Base-by-base conservation (phyloP, 2,797 vertebrate species). In the Coccyzus lansbergi region DNA sequence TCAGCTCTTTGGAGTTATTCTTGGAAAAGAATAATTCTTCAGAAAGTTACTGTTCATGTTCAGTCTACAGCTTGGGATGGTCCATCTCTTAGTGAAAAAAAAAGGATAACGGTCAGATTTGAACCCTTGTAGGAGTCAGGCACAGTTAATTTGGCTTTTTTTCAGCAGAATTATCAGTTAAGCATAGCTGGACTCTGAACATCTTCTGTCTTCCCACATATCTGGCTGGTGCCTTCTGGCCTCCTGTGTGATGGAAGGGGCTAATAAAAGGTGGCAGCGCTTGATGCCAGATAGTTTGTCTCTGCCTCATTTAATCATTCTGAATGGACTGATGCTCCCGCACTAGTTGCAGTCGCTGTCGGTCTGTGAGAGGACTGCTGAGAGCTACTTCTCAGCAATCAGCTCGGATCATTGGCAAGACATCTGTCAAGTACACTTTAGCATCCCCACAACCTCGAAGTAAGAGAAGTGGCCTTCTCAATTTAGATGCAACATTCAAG, bases 301-400 rank as follows among this genome's bases (percentile, higher is more conserved):
- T 95, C 94, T 95, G 92, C 94, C 94, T 94, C 9, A 25, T 96
- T 95, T 95, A 96, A 96, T 97, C 92, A 96, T 77, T 92, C 80
- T 36, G 64, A 95, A 81, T 65, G 76, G 91, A 93, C 44, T 77
- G 86, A 95, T 90, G 83, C 83, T 93, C 83, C 90, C 94, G 81
- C 71, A 70, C 86, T 92, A 88, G 72, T 83, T 75, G 76, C 90
- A 70, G 89, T 95, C 90, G 5, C 49, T 70, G 7, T 76, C 4
- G 2, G 42, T 74, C 92, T 94, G 80, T 0, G 4, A 91, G 81
- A 79, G 53, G 55, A 70, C 77, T 96, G 93, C 95, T 86, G 83
- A 94, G 79, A 92, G 92, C 83, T 89, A 56, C 89, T 89, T 79
- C 91, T 84, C 92, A 93, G 91, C 92, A 92, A 90, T 94, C 85